Base-by-base conservation (phyloP, 1,140 invertebrate species). In the Phenacoccus solenopsis region DNA sequence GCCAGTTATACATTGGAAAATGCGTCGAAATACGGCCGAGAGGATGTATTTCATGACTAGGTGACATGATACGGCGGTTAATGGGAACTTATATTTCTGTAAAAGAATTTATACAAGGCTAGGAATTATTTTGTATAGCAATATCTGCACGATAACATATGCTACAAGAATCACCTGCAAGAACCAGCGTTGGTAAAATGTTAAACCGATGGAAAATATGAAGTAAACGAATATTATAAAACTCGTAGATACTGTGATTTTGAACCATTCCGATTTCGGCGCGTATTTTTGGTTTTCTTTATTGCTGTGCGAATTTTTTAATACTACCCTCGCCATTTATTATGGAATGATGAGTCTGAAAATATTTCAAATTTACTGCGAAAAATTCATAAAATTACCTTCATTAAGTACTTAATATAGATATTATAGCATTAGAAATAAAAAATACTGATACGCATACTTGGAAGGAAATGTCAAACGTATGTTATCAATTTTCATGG, bases 101-200 rank as follows among this genome's bases (percentile, higher is more conserved):
- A 87, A 85, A 74, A 75, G 72, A 77, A 76, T 71, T 57, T 70
- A 69, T 49, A 74, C 59, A 71, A 69, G 32, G 71, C 70, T 28
- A 73, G 28, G 25, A 70, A 74, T 59, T 32, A 0, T 16, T 73
- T 69, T 13, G 21, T 24, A 21, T 56, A 38, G 69, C n/a, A n/a
- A n/a, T n/a, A n/a, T n/a, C n/a, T n/a, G n/a, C n/a, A n/a, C n/a
- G n/a, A n/a, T n/a, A n/a, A n/a, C n/a, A n/a, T n/a, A n/a, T n/a
- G n/a, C n/a, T n/a, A n/a, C 67, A 28, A 24, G 22, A 72, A 69
- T n/a, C n/a, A n/a, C 93, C 81, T 89, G 87, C 72, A 94, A 85
- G n/a, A n/a, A n/a, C n/a, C n/a, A n/a, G n/a, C 94, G 87, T 78
- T 98, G 94, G 78, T 97, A 98, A 81, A 98, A 98, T 20, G 94